Evolutionary conservation across 1,140 invertebrate species (phyloP).

Genomic region (Diorhabda carinulata): DNA sequence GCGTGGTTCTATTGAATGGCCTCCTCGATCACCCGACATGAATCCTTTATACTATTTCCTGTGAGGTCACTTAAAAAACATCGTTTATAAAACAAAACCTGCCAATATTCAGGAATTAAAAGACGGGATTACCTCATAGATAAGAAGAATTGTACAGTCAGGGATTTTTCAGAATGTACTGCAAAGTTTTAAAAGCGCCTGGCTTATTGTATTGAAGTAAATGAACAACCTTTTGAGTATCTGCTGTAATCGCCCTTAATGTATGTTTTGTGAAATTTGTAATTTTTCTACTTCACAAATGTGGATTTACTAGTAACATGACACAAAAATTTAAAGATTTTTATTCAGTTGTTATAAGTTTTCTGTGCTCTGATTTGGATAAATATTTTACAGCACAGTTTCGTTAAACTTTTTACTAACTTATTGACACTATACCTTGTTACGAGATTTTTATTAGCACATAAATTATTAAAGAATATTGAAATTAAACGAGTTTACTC

Average conservation of each 20-base stretch:
- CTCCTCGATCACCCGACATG: not conserved
- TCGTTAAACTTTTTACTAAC: not conserved
- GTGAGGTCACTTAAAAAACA: not conserved
- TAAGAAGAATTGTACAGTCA: not conserved
- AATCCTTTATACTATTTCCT: not conserved
- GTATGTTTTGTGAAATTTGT: not conserved
- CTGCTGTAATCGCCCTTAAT: not conserved
- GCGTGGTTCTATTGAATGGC: not conserved
- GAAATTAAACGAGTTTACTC: not conserved
- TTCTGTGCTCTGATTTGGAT: not conserved
- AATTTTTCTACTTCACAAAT: not conserved
- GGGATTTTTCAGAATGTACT: not conserved
- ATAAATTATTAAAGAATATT: not conserved
- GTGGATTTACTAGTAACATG: not conserved
- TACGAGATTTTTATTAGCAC: not conserved
- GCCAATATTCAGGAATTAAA: constrained; percentile 1
- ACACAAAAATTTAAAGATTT: not conserved
- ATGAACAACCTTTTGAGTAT: not conserved
- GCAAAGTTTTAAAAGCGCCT: not conserved
- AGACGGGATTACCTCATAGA: not conserved
- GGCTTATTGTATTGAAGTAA: not conserved
- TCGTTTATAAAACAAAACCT: not conserved
- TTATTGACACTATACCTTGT: not conserved
- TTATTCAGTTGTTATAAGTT: not conserved
- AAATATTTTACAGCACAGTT: not conserved